Percentiles rank a stretch among this genome's conserved stretches.
These are phyloP conservation scores for Argopecten irradians DNA, from an alignment of 1,140 invertebrate genomes.

Conservation along the genomic window DNA sequence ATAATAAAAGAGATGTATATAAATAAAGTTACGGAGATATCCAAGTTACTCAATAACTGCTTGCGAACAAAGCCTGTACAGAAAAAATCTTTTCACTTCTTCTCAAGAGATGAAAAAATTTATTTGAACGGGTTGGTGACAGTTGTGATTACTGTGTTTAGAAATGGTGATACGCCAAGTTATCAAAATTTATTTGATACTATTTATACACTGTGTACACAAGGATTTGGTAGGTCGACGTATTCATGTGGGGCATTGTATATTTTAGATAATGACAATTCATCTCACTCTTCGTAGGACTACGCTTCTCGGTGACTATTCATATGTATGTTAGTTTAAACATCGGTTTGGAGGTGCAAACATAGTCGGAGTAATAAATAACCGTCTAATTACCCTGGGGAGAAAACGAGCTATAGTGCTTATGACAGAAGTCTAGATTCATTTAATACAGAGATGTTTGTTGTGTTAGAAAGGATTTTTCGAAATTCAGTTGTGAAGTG, in stretches of 20 bases:
- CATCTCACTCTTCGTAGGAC: too few relatives aligned
- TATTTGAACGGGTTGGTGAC: neutral
- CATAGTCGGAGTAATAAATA: neutral
- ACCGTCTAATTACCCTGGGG: neutral
- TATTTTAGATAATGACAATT: neutral
- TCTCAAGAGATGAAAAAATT: neutral
- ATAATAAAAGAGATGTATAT: neutral
- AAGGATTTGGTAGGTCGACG: neutral
- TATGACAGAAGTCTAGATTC: too few relatives aligned
- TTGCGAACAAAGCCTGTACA: neutral
- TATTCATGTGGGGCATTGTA: neutral
- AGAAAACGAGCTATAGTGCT: too few relatives aligned
- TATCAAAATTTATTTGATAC: constrained; percentile 13
- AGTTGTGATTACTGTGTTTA: neutral
- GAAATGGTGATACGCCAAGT: neutral
- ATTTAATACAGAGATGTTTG: too few relatives aligned
- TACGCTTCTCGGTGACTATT: neutral
- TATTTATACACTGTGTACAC: neutral
- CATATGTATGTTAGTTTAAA: neutral
- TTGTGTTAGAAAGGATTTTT: too few relatives aligned
- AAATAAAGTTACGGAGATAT: neutral
- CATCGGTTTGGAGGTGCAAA: neutral
- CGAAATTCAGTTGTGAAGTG: too few relatives aligned
- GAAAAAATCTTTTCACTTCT: neutral
- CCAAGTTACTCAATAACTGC: neutral